These are phyloP conservation scores for Tylochromis polylepis DNA, from an alignment of 2,113 vertebrate genomes.

Conservation along the genomic window DNA sequence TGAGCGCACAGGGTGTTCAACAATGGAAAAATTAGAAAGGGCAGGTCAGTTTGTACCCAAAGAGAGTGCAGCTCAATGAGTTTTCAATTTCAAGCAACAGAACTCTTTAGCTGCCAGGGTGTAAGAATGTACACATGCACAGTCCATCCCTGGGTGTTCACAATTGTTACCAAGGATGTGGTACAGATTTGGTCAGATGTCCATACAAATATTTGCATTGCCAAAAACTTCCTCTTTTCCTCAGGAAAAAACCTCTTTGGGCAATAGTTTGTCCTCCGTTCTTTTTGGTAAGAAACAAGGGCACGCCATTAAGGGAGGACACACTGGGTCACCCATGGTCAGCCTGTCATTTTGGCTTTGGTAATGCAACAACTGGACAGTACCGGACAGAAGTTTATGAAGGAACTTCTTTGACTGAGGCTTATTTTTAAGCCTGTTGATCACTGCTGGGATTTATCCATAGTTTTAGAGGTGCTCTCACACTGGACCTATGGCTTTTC, in stretches of 20 bases:
- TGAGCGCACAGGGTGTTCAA: neutral
- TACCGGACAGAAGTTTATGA: no score
- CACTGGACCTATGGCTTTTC: no score
- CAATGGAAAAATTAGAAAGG: neutral
- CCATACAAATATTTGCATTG: neutral
- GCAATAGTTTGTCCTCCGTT: neutral
- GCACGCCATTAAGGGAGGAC: no score
- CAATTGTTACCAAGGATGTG: neutral
- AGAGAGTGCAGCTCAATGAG: neutral
- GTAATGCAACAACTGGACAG: no score
- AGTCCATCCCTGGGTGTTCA: neutral
- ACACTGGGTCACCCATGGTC: no score
- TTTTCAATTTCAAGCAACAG: neutral
- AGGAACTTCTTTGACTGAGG: no score
- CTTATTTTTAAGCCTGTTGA: no score
- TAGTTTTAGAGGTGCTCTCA: no score
- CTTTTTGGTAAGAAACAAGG: no score
- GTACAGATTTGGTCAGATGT: neutral
- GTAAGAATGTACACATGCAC: neutral
- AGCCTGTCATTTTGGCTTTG: no score
- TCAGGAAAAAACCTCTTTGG: neutral
- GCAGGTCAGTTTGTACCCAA: neutral
- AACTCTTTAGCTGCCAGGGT: neutral
- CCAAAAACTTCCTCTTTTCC: neutral
- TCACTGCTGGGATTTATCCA: no score